Conservation (phyloP, 2,888 invertebrate genomes). For the Drosophila anceps region DNA sequence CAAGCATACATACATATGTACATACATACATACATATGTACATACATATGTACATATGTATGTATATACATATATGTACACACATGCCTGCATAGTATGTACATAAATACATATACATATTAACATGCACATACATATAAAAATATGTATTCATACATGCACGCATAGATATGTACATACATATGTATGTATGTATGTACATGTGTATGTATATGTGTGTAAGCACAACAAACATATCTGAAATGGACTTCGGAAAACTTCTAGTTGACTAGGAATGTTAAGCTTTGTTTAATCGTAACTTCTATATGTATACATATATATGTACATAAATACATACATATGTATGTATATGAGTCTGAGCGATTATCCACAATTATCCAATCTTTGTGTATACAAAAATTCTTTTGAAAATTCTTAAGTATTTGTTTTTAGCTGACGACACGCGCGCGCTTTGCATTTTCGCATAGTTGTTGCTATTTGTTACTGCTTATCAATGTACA, state of each 20-base stretch:
- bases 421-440: slow-evolving; percentile 27
- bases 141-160: not conserved
- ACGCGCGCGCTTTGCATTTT: slow-evolving; percentile 38
- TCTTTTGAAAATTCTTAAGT: slow-evolving; percentile 5
- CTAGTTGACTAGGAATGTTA: not conserved
- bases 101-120: not conserved
- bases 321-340: not conserved
- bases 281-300: not conserved
- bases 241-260: not conserved
- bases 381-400: not conserved
- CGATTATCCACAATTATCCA: slow-evolving; percentile 1
- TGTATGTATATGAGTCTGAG: too few relatives aligned
- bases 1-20: not conserved
- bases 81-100: too few relatives aligned
- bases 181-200: not conserved
- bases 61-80: not conserved
- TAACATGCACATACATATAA: not conserved
- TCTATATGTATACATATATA: not conserved
- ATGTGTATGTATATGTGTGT: not conserved
- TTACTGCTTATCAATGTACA: slow-evolving; percentile 49
- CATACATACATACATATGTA: not conserved
- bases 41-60: too few relatives aligned
- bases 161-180: too few relatives aligned
- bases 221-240: not conserved
- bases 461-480: slow-evolving; percentile 41